Base-by-base conservation (phyloP, 2,113 vertebrate genomes). In the Elgaria multicarinata region DNA sequence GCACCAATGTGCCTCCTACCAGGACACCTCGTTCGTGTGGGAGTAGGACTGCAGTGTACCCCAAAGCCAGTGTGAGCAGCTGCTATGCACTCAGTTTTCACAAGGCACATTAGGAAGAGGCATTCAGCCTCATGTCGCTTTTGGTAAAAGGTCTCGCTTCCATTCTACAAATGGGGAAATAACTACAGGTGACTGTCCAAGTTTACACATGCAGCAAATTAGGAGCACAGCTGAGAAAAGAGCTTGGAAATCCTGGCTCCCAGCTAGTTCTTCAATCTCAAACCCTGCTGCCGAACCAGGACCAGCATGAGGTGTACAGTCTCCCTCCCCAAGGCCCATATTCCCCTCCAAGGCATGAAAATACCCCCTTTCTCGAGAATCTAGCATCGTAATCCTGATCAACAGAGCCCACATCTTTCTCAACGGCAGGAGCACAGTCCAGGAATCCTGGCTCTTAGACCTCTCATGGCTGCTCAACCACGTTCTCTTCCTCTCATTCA, bases 401-500 rank as follows among this genome's bases (percentile, higher is more conserved):
- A 50, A 12, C 69, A 46, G 31, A n/a, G 28, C 16, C 39, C 31
- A 64, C 28, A 31, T 26, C 53, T 39, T 77, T 86, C 5, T 62
- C 72, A 42, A 64, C 3, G 26, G 85, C 28, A 66, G 74, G 55
- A 46, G 6, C 26, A 44, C 36, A 50, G 44, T 13, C 62, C 86
- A 79, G 75, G 62, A 66, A 79, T 77, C 55, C 74, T 46, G 58
- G 58, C 36, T 62, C 55, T 79, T 62, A 67, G 39, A 4, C 39
- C 6, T 44, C 20, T 67, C 26, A 14, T 0, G 4, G 33, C 33
- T 36, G 31, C 28, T 22, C 13, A 28, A 26, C 64, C 64, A 71
- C 50, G 31, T 77, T 69, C 36, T 31, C 62, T 89, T 89, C 82
- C 82, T 89, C 74, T 67, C 39, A 16, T 33, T 89, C 24, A 83